A percentile compares a stretch with the other conserved stretches of the same genome.
phyloP scores from a whole-genome alignment of 2,888 invertebrate genomes.

The Patella caerulea region DNA sequence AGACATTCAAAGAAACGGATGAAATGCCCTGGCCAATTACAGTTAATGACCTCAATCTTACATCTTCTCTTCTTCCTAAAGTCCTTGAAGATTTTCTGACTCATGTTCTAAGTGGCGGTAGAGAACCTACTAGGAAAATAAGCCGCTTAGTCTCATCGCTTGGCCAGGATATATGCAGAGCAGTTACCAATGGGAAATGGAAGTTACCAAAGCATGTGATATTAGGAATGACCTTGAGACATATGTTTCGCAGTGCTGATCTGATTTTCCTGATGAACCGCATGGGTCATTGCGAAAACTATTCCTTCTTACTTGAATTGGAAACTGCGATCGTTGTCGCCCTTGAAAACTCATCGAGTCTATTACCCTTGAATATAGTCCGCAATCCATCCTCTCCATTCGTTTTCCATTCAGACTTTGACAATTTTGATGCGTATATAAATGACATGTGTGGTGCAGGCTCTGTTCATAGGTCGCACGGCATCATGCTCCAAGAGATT shows the following conservation, averaged over 20 bases:
- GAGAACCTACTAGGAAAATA: too few species aligned
- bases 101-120: too few species aligned
- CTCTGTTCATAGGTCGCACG: constrained; percentile 46
- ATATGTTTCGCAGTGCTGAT: constrained; percentile 31
- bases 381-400: constrained; percentile 30
- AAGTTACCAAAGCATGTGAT: constrained; percentile 36
- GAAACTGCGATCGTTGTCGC: constrained; percentile 40
- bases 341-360: constrained; percentile 33
- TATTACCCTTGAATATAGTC: constrained; percentile 38
- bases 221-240: constrained; percentile 34
- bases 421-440: constrained; percentile 44
- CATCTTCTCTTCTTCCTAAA: too few species aligned
- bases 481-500: constrained; percentile 50
- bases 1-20: too few species aligned
- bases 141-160: constrained; percentile 29
- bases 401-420: constrained; percentile 50
- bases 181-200: constrained; percentile 36
- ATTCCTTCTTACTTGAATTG: constrained; percentile 33
- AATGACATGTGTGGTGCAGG: constrained; percentile 37
- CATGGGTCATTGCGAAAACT: constrained; percentile 39
- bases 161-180: constrained; percentile 40
- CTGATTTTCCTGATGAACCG: constrained; percentile 32
- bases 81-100: too few species aligned
- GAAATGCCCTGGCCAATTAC: too few species aligned
- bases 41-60: too few species aligned